Percentiles rank a stretch among this genome's conserved stretches.
These are phyloP conservation scores for Euspilapteryx auroguttella DNA, from an alignment of 2,888 invertebrate genomes.

Conservation along the genomic window DNA sequence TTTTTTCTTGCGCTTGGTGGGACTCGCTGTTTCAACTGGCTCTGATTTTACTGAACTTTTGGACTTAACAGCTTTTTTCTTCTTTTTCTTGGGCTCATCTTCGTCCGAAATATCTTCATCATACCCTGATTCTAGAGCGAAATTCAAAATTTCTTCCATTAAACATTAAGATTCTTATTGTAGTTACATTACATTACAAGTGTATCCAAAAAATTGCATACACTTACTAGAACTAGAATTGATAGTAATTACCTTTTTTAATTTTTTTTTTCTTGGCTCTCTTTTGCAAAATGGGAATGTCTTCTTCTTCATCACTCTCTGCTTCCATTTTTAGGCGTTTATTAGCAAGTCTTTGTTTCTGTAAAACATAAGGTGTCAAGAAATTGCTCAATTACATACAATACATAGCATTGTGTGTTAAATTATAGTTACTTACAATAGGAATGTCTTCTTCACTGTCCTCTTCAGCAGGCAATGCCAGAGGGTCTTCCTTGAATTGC, in stretches of 20 bases:
- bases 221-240: no score
- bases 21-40: conserved; percentile 34
- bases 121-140: conserved; percentile 45
- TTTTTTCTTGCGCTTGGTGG: conserved; percentile 74
- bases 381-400: no score
- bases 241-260: conserved; percentile 43
- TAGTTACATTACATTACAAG: not conserved
- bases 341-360: conserved; percentile 24
- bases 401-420: no score
- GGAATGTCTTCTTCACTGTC: conserved; percentile 77
- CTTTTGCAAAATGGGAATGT: conserved; percentile 70
- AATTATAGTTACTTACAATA: conserved; percentile 64
- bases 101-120: conserved; percentile 60
- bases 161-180: not conserved
- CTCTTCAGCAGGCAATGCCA: conserved; percentile 44
- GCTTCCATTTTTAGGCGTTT: conserved; percentile 25
- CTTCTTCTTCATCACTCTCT: conserved; percentile 69
- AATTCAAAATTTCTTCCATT: not conserved
- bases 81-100: conserved; percentile 63
- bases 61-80: conserved; percentile 34
- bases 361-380: conserved; percentile 6
- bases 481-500: conserved; percentile 65
- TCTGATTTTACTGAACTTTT: conserved; percentile 27
- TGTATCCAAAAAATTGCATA: not conserved
- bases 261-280: conserved; percentile 66